phyloP scores from a whole-genome alignment of 1,140 invertebrate species.

The Melipona quadrifasciata region DNA sequence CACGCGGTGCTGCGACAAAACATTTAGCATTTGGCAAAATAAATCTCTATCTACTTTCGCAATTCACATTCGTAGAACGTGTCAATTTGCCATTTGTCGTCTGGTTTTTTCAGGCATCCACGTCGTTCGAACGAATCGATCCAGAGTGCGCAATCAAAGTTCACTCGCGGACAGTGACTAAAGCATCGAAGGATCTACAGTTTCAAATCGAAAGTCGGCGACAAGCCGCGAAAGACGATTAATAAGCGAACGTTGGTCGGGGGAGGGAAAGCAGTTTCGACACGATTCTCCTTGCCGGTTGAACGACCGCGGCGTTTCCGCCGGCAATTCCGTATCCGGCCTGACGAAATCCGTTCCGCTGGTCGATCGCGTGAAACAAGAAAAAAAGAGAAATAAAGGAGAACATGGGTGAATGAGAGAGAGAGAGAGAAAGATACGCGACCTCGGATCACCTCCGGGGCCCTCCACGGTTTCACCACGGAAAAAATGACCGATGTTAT shows the following conservation, averaged over 20 bases:
- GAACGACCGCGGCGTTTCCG: constrained; percentile 28
- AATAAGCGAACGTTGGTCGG: not conserved
- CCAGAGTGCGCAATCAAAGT: too few species aligned
- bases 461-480: constrained; percentile 63
- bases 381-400: not conserved
- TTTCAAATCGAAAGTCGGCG: not conserved
- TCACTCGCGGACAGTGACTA: too few species aligned
- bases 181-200: not conserved
- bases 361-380: constrained; percentile 31
- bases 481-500: constrained; percentile 66
- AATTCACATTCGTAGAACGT: too few species aligned
- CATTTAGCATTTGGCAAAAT: too few species aligned
- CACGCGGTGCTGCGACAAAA: too few species aligned
- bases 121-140: not conserved
- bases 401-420: constrained; percentile 36
- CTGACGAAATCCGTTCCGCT: constrained; percentile 36
- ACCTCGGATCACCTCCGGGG: constrained; percentile 29
- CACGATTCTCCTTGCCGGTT: constrained; percentile 3
- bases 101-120: too few species aligned
- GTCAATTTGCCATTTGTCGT: too few species aligned
- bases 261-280: not conserved
- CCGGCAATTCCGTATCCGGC: constrained; percentile 25
- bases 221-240: not conserved
- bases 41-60: too few species aligned
- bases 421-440: not conserved